Conservation (phyloP, 2,113 vertebrate species). For the Symphodus melops region DNA sequence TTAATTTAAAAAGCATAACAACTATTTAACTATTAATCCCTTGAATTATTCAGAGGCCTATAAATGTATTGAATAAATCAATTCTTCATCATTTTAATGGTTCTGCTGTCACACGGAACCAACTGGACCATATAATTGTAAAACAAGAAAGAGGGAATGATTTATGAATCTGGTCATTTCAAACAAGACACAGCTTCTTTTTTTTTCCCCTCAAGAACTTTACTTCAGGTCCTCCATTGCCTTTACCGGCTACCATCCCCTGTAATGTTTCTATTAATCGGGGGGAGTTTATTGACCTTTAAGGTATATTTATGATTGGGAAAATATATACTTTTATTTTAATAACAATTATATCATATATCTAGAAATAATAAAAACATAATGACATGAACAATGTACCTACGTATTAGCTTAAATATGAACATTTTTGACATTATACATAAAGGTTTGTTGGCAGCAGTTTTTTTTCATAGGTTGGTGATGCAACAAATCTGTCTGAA, state of each 20-base stretch:
- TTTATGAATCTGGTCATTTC: conserved; percentile 1
- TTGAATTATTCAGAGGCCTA: background rate
- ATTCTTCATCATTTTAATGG: background rate
- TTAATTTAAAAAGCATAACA: background rate
- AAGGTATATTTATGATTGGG: background rate
- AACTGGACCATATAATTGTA: background rate
- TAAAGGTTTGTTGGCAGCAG: background rate
- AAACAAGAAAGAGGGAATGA: background rate
- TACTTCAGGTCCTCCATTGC: background rate
- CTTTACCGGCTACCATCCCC: background rate
- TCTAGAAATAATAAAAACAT: too few relatives aligned
- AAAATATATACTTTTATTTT: too few relatives aligned
- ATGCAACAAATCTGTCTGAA: background rate
- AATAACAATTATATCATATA: background rate
- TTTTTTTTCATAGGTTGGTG: background rate
- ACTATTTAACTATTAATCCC: background rate
- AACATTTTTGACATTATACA: background rate
- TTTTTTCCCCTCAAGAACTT: background rate
- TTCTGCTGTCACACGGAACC: background rate
- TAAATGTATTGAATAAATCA: background rate
- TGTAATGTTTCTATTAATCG: background rate
- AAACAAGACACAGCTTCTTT: background rate
- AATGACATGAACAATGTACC: background rate
- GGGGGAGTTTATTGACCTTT: background rate
- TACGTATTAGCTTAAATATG: background rate